Evolutionary conservation across 2,113 vertebrate species (phyloP).

Genomic region (Podarcis cretensis): DNA sequence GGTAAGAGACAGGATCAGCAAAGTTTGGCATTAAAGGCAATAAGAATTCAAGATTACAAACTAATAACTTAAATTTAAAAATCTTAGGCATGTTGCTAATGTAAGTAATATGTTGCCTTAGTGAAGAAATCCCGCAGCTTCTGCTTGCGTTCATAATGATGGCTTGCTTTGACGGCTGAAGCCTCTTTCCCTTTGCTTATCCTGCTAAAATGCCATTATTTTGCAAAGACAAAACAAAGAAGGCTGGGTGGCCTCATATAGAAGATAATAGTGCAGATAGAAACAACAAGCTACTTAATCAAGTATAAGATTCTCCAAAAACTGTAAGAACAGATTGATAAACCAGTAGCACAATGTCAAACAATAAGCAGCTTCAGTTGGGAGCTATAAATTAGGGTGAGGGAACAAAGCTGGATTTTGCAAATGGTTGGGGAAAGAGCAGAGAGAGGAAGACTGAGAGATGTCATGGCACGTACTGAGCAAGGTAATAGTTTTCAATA

Average conservation of each 20-base stretch:
- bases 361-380: background rate
- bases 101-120: background rate
- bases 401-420: background rate
- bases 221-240: slow-evolving; percentile 57
- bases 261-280: slow-evolving; percentile 25
- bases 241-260: background rate
- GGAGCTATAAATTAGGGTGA: background rate
- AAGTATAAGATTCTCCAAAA: background rate
- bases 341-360: background rate
- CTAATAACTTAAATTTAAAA: slow-evolving; percentile 17
- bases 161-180: slow-evolving; percentile 46
- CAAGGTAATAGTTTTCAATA: background rate
- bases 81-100: background rate
- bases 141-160: slow-evolving; percentile 8
- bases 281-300: slow-evolving; percentile 11
- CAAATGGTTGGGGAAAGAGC: background rate
- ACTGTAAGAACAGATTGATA: background rate
- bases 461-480: background rate
- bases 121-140: background rate
- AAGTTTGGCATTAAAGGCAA: background rate
- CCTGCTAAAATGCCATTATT: slow-evolving; percentile 23
- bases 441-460: too few species aligned
- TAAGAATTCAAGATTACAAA: background rate
- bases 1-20: background rate
- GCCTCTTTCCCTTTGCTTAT: slow-evolving; percentile 1